Evolutionary conservation across 2,113 vertebrate species (phyloP).

Genomic region (Procapra przewalskii): DNA sequence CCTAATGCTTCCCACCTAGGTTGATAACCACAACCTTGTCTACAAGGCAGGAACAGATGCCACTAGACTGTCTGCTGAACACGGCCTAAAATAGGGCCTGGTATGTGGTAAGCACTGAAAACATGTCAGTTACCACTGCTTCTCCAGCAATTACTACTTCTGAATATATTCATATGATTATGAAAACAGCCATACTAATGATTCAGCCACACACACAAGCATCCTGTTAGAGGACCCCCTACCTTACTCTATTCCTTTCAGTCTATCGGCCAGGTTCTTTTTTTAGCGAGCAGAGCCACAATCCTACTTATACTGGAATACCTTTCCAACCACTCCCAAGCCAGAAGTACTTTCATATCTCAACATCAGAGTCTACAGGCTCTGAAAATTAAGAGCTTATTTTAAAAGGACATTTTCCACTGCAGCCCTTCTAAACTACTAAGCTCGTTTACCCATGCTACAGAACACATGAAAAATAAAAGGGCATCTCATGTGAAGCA

Average conservation of each 20-base stretch:
- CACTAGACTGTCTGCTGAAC: not conserved
- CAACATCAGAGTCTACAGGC: not conserved
- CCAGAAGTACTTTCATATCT: not conserved
- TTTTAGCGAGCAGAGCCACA: not conserved
- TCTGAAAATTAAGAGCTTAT: conserved; percentile 17
- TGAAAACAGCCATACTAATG: not conserved
- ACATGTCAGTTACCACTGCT: not conserved
- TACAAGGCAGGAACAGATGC: not conserved
- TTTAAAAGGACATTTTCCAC: conserved; percentile 20
- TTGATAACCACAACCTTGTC: not conserved
- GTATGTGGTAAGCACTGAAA: not conserved
- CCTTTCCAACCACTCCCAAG: not conserved
- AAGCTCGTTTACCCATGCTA: not conserved
- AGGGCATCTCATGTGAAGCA: not conserved
- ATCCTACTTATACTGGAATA: not conserved
- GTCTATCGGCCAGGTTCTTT: not conserved
- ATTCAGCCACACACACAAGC: not conserved
- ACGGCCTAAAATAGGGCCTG: not conserved
- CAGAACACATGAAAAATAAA: not conserved
- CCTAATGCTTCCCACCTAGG: not conserved
- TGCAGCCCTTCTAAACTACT: not conserved
- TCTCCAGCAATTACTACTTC: not conserved
- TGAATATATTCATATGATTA: not conserved
- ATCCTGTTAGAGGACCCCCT: not conserved
- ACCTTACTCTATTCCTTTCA: not conserved